Conservation (phyloP, 2,113 vertebrate species). For the Thalassoma bifasciatum region DNA sequence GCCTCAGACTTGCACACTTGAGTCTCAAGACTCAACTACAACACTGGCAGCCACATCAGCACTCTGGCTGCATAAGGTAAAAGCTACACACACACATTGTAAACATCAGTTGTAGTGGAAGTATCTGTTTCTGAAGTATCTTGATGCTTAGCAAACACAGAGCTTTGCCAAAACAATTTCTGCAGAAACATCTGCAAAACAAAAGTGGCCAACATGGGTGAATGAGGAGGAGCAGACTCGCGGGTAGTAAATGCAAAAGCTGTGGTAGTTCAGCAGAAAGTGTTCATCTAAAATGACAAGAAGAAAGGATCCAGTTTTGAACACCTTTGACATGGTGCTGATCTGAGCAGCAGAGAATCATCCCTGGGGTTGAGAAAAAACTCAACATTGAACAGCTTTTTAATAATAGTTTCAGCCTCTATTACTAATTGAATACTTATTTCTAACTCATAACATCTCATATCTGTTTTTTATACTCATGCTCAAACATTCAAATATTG, state of each 20-base stretch:
- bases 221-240: neutral
- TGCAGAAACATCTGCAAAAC: conserved; percentile 15
- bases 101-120: conserved; percentile 32
- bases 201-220: conserved; percentile 24
- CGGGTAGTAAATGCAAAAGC: conserved; percentile 1
- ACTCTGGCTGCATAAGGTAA: neutral
- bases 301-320: neutral
- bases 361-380: neutral
- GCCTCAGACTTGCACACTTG: too few relatives aligned
- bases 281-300: neutral
- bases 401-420: too few relatives aligned
- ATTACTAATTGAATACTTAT: too few relatives aligned
- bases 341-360: neutral
- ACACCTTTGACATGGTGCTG: neutral
- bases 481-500: too few relatives aligned
- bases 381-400: too few relatives aligned
- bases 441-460: too few relatives aligned
- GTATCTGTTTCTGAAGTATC: neutral
- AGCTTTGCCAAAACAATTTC: neutral
- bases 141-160: neutral
- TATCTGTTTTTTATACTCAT: too few relatives aligned
- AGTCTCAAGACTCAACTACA: too few relatives aligned
- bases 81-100: conserved; percentile 4
- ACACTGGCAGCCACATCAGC: conserved; percentile 1
- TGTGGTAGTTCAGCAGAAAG: conserved; percentile 5